A percentile compares a stretch with the other conserved stretches of the same genome.
Conservation (phyloP, 2,888 invertebrate genomes). For the Halictus ligatus region DNA sequence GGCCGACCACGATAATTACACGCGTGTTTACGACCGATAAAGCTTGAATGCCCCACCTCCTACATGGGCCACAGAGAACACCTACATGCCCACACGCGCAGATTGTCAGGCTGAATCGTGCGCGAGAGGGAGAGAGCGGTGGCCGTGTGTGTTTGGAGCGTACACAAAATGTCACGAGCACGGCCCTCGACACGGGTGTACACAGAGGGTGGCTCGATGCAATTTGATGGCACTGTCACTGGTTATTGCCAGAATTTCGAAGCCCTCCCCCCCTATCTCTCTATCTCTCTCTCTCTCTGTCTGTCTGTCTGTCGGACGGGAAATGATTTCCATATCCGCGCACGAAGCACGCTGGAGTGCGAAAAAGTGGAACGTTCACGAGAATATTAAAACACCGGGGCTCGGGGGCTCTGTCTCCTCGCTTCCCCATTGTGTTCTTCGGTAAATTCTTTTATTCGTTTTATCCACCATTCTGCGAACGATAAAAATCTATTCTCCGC, state of each 20-base stretch:
- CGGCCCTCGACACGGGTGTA: constrained; percentile 34
- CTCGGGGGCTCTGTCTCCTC: neutral
- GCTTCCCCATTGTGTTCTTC: neutral
- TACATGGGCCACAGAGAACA: constrained; percentile 41
- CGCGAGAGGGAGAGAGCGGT: neutral
- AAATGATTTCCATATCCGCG: constrained; percentile 9
- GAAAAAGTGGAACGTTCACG: constrained; percentile 1
- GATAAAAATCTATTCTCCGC: neutral
- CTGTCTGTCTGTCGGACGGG: neutral
- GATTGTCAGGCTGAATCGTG: constrained; percentile 4
- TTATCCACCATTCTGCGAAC: neutral
- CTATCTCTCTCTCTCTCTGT: neutral
- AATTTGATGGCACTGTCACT: constrained; percentile 43
- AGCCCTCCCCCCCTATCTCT: neutral
- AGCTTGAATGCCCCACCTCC: constrained; percentile 62
- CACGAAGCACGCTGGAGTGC: neutral
- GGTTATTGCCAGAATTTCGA: constrained; percentile 43
- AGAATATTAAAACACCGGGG: neutral
- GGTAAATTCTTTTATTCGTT: neutral
- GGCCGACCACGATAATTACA: constrained; percentile 78
- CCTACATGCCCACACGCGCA: constrained; percentile 41
- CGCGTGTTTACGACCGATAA: constrained; percentile 80
- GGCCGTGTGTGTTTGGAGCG: constrained; percentile 23
- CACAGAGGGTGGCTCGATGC: constrained; percentile 24
- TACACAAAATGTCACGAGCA: constrained; percentile 64